These are phyloP conservation scores for Dioctria rufipes DNA, from an alignment of 2,888 invertebrate genomes.

Conservation along the genomic window DNA sequence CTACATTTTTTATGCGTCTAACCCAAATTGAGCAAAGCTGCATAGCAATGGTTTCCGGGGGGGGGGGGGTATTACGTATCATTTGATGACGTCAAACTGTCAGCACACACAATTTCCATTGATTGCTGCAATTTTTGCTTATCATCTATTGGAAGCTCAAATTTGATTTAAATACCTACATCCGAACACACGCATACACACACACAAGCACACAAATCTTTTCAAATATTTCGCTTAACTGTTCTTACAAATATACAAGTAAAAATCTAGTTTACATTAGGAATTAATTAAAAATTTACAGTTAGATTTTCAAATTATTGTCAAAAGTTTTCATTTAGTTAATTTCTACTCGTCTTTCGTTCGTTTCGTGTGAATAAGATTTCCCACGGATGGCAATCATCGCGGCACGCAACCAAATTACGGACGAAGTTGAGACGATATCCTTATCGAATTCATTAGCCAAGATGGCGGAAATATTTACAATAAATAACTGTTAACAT, in stretches of 20 bases:
- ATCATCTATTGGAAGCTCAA: constrained; percentile 56
- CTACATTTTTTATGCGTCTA: no score
- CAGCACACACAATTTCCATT: background rate
- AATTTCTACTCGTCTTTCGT: background rate
- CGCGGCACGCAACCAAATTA: background rate
- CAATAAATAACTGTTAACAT: constrained; percentile 53
- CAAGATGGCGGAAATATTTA: constrained; percentile 25
- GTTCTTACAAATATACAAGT: background rate
- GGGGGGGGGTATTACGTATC: no score
- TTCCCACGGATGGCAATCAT: background rate
- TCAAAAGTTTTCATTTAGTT: constrained; percentile 43
- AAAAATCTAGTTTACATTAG: constrained; percentile 25
- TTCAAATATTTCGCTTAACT: no score
- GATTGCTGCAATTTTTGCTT: background rate
- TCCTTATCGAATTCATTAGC: background rate
- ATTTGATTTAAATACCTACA: constrained; percentile 43
- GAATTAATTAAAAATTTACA: constrained; percentile 44
- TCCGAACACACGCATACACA: background rate
- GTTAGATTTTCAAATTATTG: constrained; percentile 44
- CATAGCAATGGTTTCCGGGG: no score
- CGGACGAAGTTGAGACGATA: background rate
- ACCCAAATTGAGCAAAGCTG: no score
- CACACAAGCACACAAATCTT: background rate
- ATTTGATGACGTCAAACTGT: no score
- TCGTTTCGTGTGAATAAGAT: background rate